Conservation (phyloP, 2,888 invertebrate species). For the Arctia plantaginis region DNA sequence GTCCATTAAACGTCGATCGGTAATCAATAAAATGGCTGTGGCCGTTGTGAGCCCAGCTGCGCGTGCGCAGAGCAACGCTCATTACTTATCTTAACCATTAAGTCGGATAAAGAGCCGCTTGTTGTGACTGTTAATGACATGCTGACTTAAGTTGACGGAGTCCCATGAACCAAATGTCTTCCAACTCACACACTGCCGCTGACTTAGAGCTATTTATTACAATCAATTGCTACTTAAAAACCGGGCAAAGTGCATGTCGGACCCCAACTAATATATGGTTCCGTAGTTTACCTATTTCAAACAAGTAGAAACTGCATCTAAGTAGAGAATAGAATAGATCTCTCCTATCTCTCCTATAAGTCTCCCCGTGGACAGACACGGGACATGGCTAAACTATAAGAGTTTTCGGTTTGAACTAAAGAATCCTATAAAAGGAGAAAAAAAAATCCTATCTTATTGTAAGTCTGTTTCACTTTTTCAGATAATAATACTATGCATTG, state of each 20-base stretch:
- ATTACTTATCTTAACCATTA: conserved; percentile 78
- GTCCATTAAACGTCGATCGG: conserved; percentile 70
- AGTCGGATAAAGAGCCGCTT: conserved; percentile 71
- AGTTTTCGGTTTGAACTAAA: background rate
- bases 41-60: conserved; percentile 61
- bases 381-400: background rate
- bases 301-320: too few species aligned
- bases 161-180: background rate
- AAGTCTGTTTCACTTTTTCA: background rate
- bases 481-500: background rate
- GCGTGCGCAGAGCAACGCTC: conserved; percentile 59
- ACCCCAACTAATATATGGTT: background rate
- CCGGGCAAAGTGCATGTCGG: background rate
- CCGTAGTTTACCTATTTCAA: background rate
- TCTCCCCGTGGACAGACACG: too few species aligned
- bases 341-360: too few species aligned
- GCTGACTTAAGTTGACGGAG: conserved; percentile 6
- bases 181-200: background rate
- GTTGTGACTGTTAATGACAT: conserved; percentile 60
- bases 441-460: too few species aligned
- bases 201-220: background rate
- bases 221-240: background rate
- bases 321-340: too few species aligned
- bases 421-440: background rate
- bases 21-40: conserved; percentile 66